A percentile compares a stretch with the other conserved stretches of the same genome.
These are phyloP conservation scores for Gryllus bimaculatus DNA, from an alignment of 1,140 invertebrate genomes.

Conservation along the genomic window DNA sequence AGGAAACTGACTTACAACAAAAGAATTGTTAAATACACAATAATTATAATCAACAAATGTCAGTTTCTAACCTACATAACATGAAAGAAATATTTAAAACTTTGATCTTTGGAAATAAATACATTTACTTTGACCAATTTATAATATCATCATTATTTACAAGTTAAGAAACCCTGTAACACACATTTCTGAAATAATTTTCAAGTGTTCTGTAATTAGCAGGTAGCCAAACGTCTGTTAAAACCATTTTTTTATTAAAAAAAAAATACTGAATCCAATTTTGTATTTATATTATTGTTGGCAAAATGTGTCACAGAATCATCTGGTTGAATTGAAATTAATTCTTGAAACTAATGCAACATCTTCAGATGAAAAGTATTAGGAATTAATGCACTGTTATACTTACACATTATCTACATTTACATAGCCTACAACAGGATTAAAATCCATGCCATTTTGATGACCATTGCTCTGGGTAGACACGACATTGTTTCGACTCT, in stretches of 20 bases:
- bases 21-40: too few species aligned
- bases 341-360: background rate
- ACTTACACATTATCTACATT: conserved; percentile 25
- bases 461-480: conserved; percentile 21
- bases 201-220: background rate
- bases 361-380: background rate
- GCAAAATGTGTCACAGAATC: background rate
- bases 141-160: too few species aligned
- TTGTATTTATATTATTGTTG: background rate
- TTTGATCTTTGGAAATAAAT: too few species aligned
- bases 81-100: too few species aligned
- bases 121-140: too few species aligned
- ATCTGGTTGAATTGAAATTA: background rate
- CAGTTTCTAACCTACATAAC: too few species aligned
- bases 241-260: background rate
- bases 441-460: conserved; percentile 20
- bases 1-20: too few species aligned
- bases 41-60: too few species aligned
- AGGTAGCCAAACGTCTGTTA: background rate
- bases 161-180: too few species aligned
- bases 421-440: conserved; percentile 22
- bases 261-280: background rate
- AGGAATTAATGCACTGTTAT: conserved; percentile 9
- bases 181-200: background rate
- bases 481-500: background rate